Percentiles rank a stretch among this genome's conserved stretches.
These are phyloP conservation scores for Sciurus niger DNA, from an alignment of 2,113 vertebrate genomes.

Conservation along the genomic window DNA sequence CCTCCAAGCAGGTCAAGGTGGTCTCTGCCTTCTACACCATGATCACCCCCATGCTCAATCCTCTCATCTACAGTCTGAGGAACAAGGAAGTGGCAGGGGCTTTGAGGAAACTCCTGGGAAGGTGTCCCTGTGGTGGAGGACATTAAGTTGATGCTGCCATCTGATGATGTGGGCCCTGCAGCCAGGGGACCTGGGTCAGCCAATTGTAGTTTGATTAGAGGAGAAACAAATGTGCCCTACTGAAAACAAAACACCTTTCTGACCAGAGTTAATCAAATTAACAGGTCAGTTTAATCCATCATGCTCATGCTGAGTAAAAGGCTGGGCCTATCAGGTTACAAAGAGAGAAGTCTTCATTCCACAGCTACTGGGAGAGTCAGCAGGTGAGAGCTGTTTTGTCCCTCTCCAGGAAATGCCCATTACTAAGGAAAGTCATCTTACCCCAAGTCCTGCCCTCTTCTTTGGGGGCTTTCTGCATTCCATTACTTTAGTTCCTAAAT, in stretches of 20 bases:
- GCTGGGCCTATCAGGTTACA: neutral
- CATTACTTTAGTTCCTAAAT: neutral
- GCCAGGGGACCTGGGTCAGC: neutral
- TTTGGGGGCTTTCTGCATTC: neutral
- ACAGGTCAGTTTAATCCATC: neutral
- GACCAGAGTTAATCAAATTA: neutral
- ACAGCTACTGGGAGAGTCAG: neutral
- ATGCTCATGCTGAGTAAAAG: neutral
- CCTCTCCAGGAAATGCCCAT: neutral
- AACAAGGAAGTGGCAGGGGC: constrained; percentile 80
- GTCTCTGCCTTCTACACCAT: constrained; percentile 82
- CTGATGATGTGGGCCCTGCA: no score
- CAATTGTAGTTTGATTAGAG: neutral
- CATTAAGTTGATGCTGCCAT: neutral
- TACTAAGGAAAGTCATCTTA: neutral
- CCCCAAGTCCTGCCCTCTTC: neutral
- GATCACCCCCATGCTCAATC: constrained; percentile 80
- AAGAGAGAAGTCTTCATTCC: neutral
- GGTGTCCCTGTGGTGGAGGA: neutral
- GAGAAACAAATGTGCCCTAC: neutral
- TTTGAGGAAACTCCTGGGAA: constrained; percentile 71
- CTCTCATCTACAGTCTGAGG: constrained; percentile 81
- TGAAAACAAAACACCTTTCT: neutral
- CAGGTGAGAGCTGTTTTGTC: neutral
- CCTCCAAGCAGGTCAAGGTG: constrained; percentile 80